Evolutionary conservation across 2,797 vertebrate species (phyloP).

Genomic region (Microchirus variegatus): DNA sequence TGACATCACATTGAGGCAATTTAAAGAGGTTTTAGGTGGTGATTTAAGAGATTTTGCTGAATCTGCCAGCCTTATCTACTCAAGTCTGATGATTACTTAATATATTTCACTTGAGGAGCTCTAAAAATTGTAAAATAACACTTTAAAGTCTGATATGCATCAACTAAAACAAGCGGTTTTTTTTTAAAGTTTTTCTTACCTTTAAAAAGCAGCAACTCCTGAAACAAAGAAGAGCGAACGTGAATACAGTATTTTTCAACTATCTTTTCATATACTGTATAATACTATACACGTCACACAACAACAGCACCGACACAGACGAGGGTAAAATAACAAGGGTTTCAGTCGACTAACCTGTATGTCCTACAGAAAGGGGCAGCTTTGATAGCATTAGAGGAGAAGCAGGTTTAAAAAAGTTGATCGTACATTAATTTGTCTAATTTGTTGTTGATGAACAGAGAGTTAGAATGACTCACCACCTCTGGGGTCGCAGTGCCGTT

Average conservation of each 20-base stretch:
- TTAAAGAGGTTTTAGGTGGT: too few species aligned
- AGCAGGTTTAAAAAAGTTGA: constrained; percentile 18
- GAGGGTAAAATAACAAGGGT: constrained; percentile 2
- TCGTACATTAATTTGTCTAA: not conserved
- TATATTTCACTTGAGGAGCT: not conserved
- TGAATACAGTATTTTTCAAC: constrained; percentile 6
- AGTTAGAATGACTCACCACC: constrained; percentile 22
- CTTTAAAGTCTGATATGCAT: not conserved
- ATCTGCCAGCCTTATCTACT: too few species aligned
- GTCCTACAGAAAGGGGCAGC: constrained; percentile 43
- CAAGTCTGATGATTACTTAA: too few species aligned
- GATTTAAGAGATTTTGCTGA: too few species aligned
- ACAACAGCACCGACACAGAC: constrained; percentile 14
- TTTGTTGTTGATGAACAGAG: not conserved
- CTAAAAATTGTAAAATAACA: constrained; percentile 1
- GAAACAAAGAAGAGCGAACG: constrained; percentile 15
- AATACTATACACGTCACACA: not conserved
- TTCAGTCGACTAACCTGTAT: constrained; percentile 51
- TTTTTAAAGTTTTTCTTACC: constrained; percentile 56
- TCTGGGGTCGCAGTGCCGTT: fast-evolving
- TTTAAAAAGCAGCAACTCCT: not conserved
- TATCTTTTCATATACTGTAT: not conserved
- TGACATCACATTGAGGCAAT: too few species aligned
- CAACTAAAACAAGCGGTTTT: not conserved
- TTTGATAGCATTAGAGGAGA: constrained; percentile 26